A percentile compares a stretch with the other conserved stretches of the same genome.
Evolutionary conservation across 1,140 invertebrate genomes (phyloP).

Genomic region (Archivesica marissinica): DNA sequence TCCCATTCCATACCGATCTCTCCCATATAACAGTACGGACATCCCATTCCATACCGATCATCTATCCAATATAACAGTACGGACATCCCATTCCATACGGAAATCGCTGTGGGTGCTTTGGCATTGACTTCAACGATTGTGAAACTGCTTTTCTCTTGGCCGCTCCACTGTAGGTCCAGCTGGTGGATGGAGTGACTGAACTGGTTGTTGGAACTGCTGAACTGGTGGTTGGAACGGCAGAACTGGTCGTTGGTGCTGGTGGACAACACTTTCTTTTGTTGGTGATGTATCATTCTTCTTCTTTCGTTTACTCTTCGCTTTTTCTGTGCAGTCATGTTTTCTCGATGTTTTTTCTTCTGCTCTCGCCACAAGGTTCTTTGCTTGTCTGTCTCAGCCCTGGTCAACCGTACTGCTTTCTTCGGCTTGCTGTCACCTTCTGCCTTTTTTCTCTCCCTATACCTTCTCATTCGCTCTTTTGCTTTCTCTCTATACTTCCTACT

Average conservation of each 20-base stretch:
- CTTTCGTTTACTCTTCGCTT: conserved; percentile 2
- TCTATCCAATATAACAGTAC: too few species aligned
- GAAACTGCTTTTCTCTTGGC: neutral
- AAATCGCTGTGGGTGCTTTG: conserved; percentile 1
- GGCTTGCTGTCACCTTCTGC: conserved; percentile 1
- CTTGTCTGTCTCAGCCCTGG: neutral
- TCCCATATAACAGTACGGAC: too few species aligned
- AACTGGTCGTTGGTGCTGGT: neutral
- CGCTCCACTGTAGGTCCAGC: neutral
- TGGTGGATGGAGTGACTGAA: neutral
- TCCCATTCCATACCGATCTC: too few species aligned
- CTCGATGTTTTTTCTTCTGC: neutral
- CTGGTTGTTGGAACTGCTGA: neutral
- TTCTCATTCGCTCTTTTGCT: neutral
- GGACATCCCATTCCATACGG: too few species aligned
- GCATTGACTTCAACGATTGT: neutral
- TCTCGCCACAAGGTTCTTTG: conserved; percentile 1
- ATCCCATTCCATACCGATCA: too few species aligned
- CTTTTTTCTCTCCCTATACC: neutral
- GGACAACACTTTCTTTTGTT: neutral
- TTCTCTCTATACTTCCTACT: conserved; percentile 6
- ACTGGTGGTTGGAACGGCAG: neutral
- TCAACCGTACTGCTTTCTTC: neutral
- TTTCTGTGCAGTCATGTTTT: neutral
- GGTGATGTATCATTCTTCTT: neutral